phyloP scores from a whole-genome alignment of 1,140 invertebrate genomes.

The Andrena cerasifolii region DNA sequence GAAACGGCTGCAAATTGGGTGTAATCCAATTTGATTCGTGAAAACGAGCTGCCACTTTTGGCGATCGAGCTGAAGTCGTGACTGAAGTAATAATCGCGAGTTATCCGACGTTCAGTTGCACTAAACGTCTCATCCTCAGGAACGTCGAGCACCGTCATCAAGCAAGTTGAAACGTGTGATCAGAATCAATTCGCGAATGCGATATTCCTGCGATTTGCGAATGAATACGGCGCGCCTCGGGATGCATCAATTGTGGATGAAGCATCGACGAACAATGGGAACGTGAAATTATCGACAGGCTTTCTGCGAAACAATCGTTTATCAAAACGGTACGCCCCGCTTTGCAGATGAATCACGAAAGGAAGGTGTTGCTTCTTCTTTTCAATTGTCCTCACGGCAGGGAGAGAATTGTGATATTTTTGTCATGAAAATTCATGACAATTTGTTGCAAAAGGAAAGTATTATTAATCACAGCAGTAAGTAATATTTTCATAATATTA shows the following conservation, averaged over 20 bases:
- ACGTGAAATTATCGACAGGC: neutral
- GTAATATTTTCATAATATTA: too few relatives aligned
- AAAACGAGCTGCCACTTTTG: neutral
- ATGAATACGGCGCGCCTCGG: neutral
- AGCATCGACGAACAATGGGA: neutral
- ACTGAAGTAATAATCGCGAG: neutral
- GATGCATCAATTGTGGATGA: neutral
- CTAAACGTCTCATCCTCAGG: neutral
- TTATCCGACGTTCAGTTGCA: neutral
- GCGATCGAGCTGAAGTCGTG: neutral
- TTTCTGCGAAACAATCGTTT: neutral
- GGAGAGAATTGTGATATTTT: too few relatives aligned
- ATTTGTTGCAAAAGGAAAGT: too few relatives aligned
- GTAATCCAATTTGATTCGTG: too few relatives aligned
- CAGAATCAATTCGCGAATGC: neutral
- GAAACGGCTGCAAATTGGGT: too few relatives aligned
- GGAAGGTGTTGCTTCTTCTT: neutral
- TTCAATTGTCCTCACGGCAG: neutral
- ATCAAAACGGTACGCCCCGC: neutral
- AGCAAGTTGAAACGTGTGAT: neutral
- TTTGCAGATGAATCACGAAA: neutral
- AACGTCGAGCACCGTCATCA: neutral
- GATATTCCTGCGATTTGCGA: neutral
- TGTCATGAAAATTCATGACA: too few relatives aligned
- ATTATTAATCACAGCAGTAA: too few relatives aligned